Conservation (phyloP, 1,140 invertebrate genomes). For the Drosophila auraria region DNA sequence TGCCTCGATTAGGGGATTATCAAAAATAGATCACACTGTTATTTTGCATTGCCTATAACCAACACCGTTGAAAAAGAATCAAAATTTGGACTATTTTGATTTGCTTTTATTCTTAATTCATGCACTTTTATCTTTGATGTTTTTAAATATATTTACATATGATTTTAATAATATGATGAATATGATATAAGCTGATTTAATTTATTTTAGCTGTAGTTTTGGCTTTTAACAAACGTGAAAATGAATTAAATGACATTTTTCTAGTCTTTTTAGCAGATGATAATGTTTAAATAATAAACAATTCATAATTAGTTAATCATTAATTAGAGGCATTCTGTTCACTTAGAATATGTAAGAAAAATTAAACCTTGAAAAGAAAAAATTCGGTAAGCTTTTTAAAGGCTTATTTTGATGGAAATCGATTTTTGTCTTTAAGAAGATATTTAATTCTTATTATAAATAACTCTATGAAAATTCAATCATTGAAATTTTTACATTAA, state of each 20-base stretch:
- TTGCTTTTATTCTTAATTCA: neutral
- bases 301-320: neutral
- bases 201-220: neutral
- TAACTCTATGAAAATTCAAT: neutral
- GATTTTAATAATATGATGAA: neutral
- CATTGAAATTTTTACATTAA: neutral
- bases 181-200: neutral
- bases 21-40: neutral
- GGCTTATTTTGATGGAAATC: neutral
- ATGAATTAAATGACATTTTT: neutral
- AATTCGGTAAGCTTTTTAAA: neutral
- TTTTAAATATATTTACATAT: constrained; percentile 5
- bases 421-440: neutral
- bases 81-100: neutral
- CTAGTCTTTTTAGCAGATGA: neutral
- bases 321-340: neutral
- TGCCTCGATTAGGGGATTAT: too few relatives aligned
- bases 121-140: neutral
- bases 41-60: constrained; percentile 1
- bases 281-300: neutral
- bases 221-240: neutral
- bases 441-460: too few relatives aligned
- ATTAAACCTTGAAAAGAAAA: neutral
- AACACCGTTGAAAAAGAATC: constrained; percentile 3
- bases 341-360: neutral